Evolutionary conservation across 2,888 invertebrate genomes (phyloP), one percentile per base, ranked within the genome.

Genomic region (Diaprepes abbreviatus): DNA sequence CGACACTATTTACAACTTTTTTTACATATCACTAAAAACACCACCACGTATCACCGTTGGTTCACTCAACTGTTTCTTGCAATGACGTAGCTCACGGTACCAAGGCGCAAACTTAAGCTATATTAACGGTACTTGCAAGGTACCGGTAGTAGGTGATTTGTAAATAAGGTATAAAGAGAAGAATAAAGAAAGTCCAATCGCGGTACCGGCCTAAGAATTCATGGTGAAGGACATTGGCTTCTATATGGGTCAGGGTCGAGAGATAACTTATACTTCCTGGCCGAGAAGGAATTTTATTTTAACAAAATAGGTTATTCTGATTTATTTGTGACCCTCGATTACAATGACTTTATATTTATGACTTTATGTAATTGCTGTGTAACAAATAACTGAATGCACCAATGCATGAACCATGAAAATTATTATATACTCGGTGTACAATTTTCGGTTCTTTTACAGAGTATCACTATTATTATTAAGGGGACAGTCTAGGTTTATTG

Each of bases 91-190:
- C 50, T 35, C 54, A 60, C 50, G 43, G 59, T 40, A 65, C 52
- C 59, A 58, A 52, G 35, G 33, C 65, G 65, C 59, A 36, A 65
- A 60, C 65, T 31, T 45, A 70, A 65, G 60, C 60, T 50, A 45
- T 1, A 12, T 59, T 60, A 65, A 70, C 65, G 65, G 70, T 65
- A 65, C 65, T 60, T 52, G 58, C 43, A 33, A 70, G 70, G 70
- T 70, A 70, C 70, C 70, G 70, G 70, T 70, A 55, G 19, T 21
- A 48, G 52, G 40, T 64, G 59, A 59, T 50, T 64, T 43, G 52
- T 58, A 59, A 50, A 63, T 69, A 64, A 69, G 54, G 54, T 19
- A 64, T 33, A 33, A 64, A 28, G 36, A 16, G 40, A 69, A 58
- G 64, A 64, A 64, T 69, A 57, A 57, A 64, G 54, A 62, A 54